Evolutionary conservation across 2,797 vertebrate species (phyloP), one percentile per base, ranked within the genome.

Genomic region (Acipenser transmontanus): DNA sequence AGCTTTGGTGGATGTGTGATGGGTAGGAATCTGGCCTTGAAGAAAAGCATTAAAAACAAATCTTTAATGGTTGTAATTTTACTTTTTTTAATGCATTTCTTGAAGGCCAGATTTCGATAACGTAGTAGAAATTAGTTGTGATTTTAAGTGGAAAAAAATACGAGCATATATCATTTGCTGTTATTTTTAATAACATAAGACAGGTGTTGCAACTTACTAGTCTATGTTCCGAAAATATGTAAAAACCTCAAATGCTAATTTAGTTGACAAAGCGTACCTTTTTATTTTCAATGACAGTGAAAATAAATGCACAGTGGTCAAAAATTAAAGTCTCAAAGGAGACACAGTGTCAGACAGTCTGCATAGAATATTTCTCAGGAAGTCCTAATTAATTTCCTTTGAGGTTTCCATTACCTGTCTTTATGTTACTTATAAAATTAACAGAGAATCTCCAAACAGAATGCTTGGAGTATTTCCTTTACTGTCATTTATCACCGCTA

Each of bases 391-490:
- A 4, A n/a, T 57, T 57, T 57, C 11, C 34, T 34, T 57, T 1
- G 7, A n/a, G 54, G 54, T 5, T 6, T 57, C 11, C 11, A 57
- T 11, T 11, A 11, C 13, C 11, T 57, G 6, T n/a, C 1, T 57
- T 57, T 57, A n/a, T 7, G 7, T 57, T 7, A 6, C 12, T n/a
- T 57, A 3, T 57, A 13, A 57, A 57, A n/a, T 11, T 11, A 11
- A n/a, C 7, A 57, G 54, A 13, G 9, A 13, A 57, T 54, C 2
- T 54, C 6, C n/a, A 6, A 54, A 54, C 52, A 8, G 52, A 54
- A 54, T 9, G 34, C 17, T 17, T 7, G 47, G 60, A 61, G 17
- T 34, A 61, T 61, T 61, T 61, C 60, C 60, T 61, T 34, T 61
- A n/a, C 10, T 61, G n/a, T 61, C 8, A 7, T 9, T 17, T 13